A percentile compares a stretch with the other conserved stretches of the same genome.
phyloP scores from a whole-genome alignment of 2,797 vertebrate species.

The Falco berigora region DNA sequence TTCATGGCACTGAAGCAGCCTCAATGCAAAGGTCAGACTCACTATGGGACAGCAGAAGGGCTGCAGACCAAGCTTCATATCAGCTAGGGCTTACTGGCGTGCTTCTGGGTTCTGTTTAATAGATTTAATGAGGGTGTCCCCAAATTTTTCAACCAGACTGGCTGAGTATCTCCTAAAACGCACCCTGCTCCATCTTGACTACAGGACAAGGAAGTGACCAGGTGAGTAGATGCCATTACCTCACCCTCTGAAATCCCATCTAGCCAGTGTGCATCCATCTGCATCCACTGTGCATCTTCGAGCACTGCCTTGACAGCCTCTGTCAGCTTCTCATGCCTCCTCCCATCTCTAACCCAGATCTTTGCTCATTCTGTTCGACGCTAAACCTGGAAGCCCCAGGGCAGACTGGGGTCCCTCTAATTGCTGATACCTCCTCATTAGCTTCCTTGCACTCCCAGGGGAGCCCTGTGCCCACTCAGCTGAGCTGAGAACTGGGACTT shows the following conservation, averaged over 20 bases:
- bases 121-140: background rate
- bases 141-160: background rate
- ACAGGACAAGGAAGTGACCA: background rate
- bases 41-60: background rate
- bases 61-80: background rate
- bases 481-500: background rate
- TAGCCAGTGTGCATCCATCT: background rate
- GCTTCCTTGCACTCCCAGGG: background rate
- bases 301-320: background rate
- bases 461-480: background rate
- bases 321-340: background rate
- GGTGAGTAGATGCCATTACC: background rate
- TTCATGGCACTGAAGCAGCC: background rate
- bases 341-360: background rate
- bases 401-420: background rate
- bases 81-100: background rate
- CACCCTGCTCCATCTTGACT: background rate
- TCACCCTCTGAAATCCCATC: background rate
- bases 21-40: background rate
- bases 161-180: background rate
- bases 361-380: background rate
- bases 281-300: accelerated
- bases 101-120: background rate
- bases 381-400: background rate
- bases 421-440: constrained; percentile 5